A percentile compares a stretch with the other conserved stretches of the same genome.
Conservation (phyloP, 92 coral and sea anemone species). For the Muricea muricata region DNA sequence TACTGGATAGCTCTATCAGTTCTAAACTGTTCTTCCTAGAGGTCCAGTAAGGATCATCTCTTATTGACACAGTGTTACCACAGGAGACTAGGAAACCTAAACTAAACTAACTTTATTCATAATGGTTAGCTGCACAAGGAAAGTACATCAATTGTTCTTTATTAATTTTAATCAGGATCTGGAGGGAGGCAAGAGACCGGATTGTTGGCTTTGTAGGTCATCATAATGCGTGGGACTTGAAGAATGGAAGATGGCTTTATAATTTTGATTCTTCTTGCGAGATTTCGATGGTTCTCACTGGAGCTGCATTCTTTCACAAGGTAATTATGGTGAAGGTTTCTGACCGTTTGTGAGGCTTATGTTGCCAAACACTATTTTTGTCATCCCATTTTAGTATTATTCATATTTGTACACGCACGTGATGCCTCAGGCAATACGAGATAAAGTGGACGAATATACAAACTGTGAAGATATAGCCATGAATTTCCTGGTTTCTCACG, state of each 20-base stretch:
- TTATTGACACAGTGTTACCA: too few species aligned
- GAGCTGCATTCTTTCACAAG: constrained; percentile 96
- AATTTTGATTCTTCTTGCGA: constrained; percentile 85
- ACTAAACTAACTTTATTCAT: too few species aligned
- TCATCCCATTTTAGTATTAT: constrained; percentile 84
- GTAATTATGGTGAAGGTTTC: constrained; percentile 65
- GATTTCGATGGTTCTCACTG: constrained; percentile 94
- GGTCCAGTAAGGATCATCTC: too few species aligned
- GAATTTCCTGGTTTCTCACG: constrained; percentile 92
- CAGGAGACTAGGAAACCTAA: too few species aligned
- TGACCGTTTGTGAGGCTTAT: too few species aligned
- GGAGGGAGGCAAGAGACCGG: constrained; percentile 90
- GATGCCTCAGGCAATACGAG: constrained; percentile 82
- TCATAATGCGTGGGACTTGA: constrained; percentile 89
- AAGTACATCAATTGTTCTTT: too few species aligned
- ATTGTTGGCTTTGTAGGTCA: constrained; percentile 96
- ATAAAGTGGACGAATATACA: constrained; percentile 90
- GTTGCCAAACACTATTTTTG: too few species aligned
- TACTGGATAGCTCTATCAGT: too few species aligned
- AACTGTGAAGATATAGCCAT: constrained; percentile 98
- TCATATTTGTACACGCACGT: constrained; percentile 81
- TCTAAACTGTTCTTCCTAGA: too few species aligned
- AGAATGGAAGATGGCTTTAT: constrained; percentile 80
- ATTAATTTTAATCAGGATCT: too few species aligned
- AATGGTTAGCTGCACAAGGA: too few species aligned